phyloP scores from a whole-genome alignment of 1,140 invertebrate species.

The Cylas formicarius region DNA sequence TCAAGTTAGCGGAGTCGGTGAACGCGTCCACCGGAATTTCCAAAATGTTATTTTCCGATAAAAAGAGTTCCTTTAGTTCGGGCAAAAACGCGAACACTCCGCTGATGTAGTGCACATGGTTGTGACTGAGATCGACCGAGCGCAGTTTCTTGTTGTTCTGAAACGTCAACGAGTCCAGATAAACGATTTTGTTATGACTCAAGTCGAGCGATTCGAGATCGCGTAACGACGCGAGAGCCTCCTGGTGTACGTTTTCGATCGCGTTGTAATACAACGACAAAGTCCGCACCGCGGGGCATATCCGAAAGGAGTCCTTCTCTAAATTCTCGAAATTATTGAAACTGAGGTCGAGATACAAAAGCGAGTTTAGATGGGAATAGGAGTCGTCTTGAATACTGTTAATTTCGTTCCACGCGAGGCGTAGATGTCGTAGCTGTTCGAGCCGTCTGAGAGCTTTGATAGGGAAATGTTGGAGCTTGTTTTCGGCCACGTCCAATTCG shows the following conservation, averaged over 20 bases:
- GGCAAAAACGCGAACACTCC: conserved; percentile 73
- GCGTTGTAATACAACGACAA: conserved; percentile 78
- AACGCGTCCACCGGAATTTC: conserved; percentile 78
- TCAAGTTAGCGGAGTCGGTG: conserved; percentile 63
- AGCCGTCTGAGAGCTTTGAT: conserved; percentile 69
- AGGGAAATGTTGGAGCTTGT: conserved; percentile 74
- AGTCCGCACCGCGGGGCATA: conserved; percentile 69
- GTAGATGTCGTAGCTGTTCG: conserved; percentile 61
- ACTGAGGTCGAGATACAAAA: conserved; percentile 75
- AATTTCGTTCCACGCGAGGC: conserved; percentile 79
- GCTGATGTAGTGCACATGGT: conserved; percentile 77
- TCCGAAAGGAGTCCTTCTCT: conserved; percentile 65
- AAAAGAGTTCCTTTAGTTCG: conserved; percentile 70
- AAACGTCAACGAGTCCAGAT: conserved; percentile 64
- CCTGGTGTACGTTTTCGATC: conserved; percentile 67
- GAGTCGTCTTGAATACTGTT: conserved; percentile 60
- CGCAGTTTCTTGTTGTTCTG: conserved; percentile 64
- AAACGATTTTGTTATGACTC: conserved; percentile 78
- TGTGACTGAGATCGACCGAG: conserved; percentile 79
- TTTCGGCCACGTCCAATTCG: conserved; percentile 79
- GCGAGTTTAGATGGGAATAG: conserved; percentile 61
- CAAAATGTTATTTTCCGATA: conserved; percentile 86
- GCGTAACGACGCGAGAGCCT: conserved; percentile 64
- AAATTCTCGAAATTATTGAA: conserved; percentile 77
- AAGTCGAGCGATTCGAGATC: conserved; percentile 78